phyloP scores from a whole-genome alignment of 2,797 vertebrate species.

The Mormyrus proboscirostris region DNA sequence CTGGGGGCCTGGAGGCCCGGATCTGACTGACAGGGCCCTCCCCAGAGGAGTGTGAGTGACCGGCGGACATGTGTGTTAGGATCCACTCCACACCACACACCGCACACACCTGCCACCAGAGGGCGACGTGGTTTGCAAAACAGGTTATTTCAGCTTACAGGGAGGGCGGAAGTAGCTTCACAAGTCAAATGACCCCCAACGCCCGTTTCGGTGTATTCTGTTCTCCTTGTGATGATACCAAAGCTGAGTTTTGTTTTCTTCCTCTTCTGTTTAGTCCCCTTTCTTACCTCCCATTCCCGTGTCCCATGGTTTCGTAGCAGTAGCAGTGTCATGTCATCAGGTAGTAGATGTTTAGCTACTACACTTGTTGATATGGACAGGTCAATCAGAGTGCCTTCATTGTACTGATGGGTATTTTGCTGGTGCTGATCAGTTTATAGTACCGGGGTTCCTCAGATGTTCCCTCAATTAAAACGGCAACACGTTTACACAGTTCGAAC shows the following conservation, averaged over 20 bases:
- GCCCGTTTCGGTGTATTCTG: background rate
- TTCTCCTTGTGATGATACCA: background rate
- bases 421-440: background rate
- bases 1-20: slow-evolving; percentile 82
- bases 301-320: background rate
- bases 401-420: background rate
- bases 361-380: background rate
- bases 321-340: background rate
- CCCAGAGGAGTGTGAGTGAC: slow-evolving; percentile 80
- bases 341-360: background rate
- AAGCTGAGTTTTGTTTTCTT: background rate
- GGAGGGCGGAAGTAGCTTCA: background rate
- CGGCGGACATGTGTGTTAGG: background rate
- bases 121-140: background rate
- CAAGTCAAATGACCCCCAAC: background rate
- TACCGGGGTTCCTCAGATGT: background rate
- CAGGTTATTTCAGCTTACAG: background rate
- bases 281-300: background rate
- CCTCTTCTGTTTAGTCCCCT: background rate
- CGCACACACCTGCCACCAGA: background rate
- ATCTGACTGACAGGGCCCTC: slow-evolving; percentile 75
- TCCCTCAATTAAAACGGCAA: background rate
- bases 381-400: background rate
- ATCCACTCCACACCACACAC: background rate
- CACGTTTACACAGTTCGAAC: background rate